Evolutionary conservation across 2,797 vertebrate species (phyloP).

Genomic region (Hoplostethus mediterraneus): DNA sequence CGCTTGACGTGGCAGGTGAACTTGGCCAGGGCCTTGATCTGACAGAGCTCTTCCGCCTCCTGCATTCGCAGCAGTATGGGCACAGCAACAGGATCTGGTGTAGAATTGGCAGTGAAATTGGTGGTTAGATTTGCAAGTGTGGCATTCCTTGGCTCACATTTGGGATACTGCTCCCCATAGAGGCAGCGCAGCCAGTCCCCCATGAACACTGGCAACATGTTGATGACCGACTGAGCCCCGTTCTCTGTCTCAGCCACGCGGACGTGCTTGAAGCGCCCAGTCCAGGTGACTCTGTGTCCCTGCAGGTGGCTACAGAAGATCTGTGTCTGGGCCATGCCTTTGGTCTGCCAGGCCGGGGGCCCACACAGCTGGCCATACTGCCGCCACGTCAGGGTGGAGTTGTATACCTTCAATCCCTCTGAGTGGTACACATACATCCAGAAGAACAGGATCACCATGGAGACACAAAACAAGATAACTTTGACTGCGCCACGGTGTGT

Average conservation of each 20-base stretch:
- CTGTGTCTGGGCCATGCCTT: conserved; percentile 94
- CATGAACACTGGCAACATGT: conserved; percentile 91
- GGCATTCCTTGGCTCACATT: conserved; percentile 85
- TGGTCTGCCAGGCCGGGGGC: conserved; percentile 91
- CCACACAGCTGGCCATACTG: conserved; percentile 92
- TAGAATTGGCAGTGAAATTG: conserved; percentile 15
- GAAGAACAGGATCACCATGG: conserved; percentile 91
- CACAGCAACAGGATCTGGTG: background rate
- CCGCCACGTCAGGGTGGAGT: conserved; percentile 94
- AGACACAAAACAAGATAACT: conserved; percentile 93
- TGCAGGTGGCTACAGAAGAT: conserved; percentile 95
- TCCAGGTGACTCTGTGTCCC: conserved; percentile 96
- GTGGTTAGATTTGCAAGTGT: conserved; percentile 65
- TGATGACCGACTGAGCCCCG: conserved; percentile 93
- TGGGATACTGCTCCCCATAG: conserved; percentile 94
- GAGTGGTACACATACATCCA: conserved; percentile 93
- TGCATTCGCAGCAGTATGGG: conserved; percentile 67
- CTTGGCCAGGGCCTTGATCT: conserved; percentile 90
- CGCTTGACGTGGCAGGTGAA: conserved; percentile 94
- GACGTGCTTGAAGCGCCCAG: conserved; percentile 91
- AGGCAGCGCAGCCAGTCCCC: conserved; percentile 96
- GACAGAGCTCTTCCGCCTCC: conserved; percentile 93
- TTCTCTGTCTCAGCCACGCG: conserved; percentile 94
- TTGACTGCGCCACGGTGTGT: conserved; percentile 93
- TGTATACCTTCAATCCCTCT: conserved; percentile 95